Evolutionary conservation across 1,140 invertebrate genomes (phyloP).

Genomic region (Manduca sexta): DNA sequence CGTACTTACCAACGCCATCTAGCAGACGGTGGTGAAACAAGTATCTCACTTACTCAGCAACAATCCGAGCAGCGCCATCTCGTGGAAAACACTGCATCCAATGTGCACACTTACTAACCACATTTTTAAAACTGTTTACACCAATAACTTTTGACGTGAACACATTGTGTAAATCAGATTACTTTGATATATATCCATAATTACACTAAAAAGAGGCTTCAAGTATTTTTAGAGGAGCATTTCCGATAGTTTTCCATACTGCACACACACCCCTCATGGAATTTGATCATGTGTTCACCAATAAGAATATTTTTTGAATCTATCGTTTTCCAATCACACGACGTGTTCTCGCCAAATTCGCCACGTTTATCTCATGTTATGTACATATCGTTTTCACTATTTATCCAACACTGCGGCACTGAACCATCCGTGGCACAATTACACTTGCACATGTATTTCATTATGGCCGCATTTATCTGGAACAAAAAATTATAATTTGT

Average conservation of each 20-base stretch:
- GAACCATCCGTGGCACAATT: conserved; percentile 35
- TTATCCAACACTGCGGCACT: conserved; percentile 34
- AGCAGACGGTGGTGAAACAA: conserved; percentile 35
- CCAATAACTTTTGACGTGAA: too few relatives aligned
- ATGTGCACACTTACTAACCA: conserved; percentile 49
- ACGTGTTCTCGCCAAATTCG: too few relatives aligned
- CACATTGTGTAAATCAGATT: too few relatives aligned
- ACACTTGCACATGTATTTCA: conserved; percentile 54
- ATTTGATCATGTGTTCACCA: too few relatives aligned
- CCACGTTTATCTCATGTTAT: conserved; percentile 30
- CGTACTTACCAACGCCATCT: conserved; percentile 55
- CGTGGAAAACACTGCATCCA: conserved; percentile 63
- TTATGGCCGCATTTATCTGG: conserved; percentile 51
- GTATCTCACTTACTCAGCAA: conserved; percentile 42
- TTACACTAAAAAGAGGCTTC: background rate
- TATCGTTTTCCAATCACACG: too few relatives aligned
- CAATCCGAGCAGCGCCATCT: conserved; percentile 54
- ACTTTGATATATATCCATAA: conserved; percentile 1
- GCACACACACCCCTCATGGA: too few relatives aligned
- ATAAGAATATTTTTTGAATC: too few relatives aligned
- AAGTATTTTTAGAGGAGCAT: too few relatives aligned
- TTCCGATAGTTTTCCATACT: too few relatives aligned
- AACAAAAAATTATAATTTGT: conserved; percentile 27
- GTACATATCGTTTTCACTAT: conserved; percentile 31
- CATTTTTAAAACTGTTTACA: conserved; percentile 15